phyloP scores from a whole-genome alignment of 2,113 vertebrate species.

The Mionectes macconnelli region DNA sequence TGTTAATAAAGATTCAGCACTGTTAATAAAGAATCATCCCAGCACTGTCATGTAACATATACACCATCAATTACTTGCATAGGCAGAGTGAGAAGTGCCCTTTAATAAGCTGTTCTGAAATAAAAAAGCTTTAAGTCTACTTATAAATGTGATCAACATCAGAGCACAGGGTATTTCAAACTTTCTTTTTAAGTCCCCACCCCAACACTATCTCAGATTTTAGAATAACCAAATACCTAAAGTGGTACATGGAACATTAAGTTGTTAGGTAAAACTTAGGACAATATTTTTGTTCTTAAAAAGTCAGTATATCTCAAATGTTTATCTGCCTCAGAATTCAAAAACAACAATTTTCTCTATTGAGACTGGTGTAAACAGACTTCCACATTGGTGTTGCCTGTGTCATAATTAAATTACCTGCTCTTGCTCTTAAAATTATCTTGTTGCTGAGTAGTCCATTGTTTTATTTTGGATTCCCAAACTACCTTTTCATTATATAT shows the following conservation, averaged over 20 bases:
- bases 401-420: background rate
- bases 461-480: background rate
- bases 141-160: constrained; percentile 54
- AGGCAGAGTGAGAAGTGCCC: background rate
- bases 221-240: constrained; percentile 32
- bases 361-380: background rate
- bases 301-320: background rate
- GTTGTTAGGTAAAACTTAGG: background rate
- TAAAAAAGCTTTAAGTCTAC: constrained; percentile 6
- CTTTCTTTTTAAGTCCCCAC: background rate
- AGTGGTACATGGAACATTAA: background rate
- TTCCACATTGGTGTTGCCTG: background rate
- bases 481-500: background rate
- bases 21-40: background rate
- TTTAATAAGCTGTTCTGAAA: constrained; percentile 9
- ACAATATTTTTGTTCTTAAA: background rate
- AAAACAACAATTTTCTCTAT: background rate
- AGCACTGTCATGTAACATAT: background rate
- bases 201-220: background rate
- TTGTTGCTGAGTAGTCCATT: background rate
- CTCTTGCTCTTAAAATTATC: background rate
- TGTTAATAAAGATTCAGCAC: constrained; percentile 20
- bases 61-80: constrained; percentile 32
- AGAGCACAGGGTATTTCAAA: background rate
- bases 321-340: background rate